Conservation (phyloP, 2,113 vertebrate species). For the Cynopterus brachyotis region DNA sequence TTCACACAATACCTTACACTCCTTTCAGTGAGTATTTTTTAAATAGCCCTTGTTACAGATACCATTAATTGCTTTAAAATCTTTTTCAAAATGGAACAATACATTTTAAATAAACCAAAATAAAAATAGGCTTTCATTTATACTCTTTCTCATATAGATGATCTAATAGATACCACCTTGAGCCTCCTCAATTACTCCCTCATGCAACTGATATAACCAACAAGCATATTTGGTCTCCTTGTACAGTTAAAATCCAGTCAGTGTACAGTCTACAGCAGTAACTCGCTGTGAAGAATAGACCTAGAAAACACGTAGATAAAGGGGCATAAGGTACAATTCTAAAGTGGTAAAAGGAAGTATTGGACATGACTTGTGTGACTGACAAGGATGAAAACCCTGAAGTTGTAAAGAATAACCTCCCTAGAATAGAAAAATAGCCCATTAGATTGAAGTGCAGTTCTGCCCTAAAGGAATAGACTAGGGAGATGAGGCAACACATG, state of each 20-base stretch:
- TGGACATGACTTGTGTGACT: neutral
- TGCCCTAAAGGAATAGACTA: neutral
- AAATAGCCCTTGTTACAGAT: neutral
- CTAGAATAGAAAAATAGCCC: neutral
- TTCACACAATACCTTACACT: neutral
- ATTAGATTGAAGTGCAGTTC: neutral
- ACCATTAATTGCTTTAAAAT: neutral
- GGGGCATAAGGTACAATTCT: neutral
- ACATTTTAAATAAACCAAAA: neutral
- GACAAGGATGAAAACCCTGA: neutral
- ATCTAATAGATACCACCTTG: neutral
- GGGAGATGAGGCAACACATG: neutral
- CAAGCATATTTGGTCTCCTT: neutral
- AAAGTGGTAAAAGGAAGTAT: neutral
- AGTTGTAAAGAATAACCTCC: neutral
- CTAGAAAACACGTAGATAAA: neutral
- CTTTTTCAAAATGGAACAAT: slow-evolving; percentile 8
- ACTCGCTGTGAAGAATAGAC: neutral
- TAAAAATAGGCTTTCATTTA: neutral
- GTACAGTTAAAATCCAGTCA: neutral
- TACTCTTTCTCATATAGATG: neutral
- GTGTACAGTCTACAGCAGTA: neutral
- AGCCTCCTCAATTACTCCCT: neutral
- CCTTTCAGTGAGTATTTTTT: neutral
- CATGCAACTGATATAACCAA: neutral